Evolutionary conservation across 1,140 invertebrate species (phyloP).

Genomic region (Neotoxoptera formosana): DNA sequence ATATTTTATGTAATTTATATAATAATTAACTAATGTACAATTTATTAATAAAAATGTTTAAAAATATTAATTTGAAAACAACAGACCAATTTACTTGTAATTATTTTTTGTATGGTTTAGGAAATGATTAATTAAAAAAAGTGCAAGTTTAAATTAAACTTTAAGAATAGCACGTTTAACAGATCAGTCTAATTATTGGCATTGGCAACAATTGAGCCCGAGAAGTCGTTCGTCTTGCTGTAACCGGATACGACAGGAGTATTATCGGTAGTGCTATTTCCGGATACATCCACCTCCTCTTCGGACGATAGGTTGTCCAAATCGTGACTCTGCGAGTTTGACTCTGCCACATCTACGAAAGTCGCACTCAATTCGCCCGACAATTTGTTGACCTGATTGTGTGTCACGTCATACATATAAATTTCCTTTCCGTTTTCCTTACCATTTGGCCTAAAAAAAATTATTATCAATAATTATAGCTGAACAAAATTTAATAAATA

Average conservation of each 20-base stretch:
- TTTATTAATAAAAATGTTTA: neutral
- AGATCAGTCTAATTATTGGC: constrained; percentile 53
- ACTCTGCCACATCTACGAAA: constrained; percentile 83
- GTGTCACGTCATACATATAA: constrained; percentile 82
- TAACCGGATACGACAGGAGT: constrained; percentile 39
- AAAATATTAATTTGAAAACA: constrained; percentile 7
- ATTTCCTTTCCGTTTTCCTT: constrained; percentile 74
- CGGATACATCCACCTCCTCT: constrained; percentile 53
- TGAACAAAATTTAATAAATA: neutral
- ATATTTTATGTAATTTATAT: neutral
- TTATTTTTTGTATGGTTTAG: neutral
- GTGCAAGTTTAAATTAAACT: constrained; percentile 1
- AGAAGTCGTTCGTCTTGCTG: constrained; percentile 17
- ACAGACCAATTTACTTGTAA: neutral
- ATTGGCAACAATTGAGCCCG: constrained; percentile 35
- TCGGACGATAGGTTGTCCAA: constrained; percentile 68
- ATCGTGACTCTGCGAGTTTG: constrained; percentile 76
- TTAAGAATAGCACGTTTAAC: constrained; percentile 10
- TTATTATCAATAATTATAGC: neutral
- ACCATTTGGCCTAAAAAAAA: constrained; percentile 64
- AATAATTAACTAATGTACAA: neutral
- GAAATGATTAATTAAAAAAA: constrained; percentile 5
- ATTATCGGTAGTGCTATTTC: constrained; percentile 30
- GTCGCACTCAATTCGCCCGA: constrained; percentile 78
- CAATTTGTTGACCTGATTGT: constrained; percentile 72